These are phyloP conservation scores for Diabrotica undecimpunctata DNA, from an alignment of 1,140 invertebrate species.

Conservation along the genomic window DNA sequence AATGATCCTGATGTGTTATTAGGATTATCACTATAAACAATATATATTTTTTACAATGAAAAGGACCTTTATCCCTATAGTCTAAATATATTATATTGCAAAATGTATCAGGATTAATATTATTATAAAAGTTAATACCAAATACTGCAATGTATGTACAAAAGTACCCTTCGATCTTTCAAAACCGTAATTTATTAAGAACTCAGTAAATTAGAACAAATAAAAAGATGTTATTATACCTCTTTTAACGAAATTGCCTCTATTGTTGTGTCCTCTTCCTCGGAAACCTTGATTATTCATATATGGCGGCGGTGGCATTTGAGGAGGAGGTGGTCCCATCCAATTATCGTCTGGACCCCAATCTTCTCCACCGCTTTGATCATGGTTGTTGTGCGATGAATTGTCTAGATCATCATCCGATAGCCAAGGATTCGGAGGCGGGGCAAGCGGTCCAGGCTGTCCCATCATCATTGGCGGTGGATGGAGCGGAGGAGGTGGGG, in stretches of 20 bases:
- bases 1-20: too few species aligned
- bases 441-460: not conserved
- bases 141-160: too few species aligned
- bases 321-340: constrained; percentile 1
- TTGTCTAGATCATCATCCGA: not conserved
- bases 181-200: too few species aligned
- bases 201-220: not conserved
- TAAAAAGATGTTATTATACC: not conserved
- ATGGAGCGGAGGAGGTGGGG: constrained; percentile 3
- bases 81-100: too few species aligned
- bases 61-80: too few species aligned
- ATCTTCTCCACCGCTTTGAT: not conserved
- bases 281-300: constrained; percentile 7
- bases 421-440: not conserved
- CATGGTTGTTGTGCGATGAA: not conserved
- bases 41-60: too few species aligned
- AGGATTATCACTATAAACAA: too few species aligned
- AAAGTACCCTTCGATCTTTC: too few species aligned
- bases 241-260: constrained; percentile 8
- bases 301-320: not conserved
- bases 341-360: constrained; percentile 2
- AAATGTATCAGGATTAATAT: too few species aligned
- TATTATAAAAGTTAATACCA: too few species aligned
- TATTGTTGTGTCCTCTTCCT: constrained; percentile 17
- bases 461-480: constrained; percentile 3